A percentile compares a stretch with the other conserved stretches of the same genome.
Evolutionary conservation across 2,113 vertebrate genomes (phyloP).

Genomic region (Nasalis larvatus): DNA sequence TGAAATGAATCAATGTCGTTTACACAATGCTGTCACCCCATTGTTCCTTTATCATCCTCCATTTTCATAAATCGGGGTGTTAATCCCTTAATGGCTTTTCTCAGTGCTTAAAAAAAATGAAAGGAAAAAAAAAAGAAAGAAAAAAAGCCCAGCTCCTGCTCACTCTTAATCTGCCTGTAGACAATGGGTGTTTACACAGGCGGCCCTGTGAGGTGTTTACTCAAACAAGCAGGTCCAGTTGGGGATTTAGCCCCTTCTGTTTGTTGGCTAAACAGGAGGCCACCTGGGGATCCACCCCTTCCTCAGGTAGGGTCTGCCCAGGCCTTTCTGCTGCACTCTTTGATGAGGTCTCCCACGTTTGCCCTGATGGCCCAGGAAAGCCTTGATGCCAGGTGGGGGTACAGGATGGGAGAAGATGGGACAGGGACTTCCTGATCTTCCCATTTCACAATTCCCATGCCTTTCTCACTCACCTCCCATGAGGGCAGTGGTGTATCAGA

Average conservation of each 20-base stretch:
- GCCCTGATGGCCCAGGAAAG: not conserved
- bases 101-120: conserved; percentile 85
- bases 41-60: conserved; percentile 94
- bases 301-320: not conserved
- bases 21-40: conserved; percentile 90
- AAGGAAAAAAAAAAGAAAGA: conserved; percentile 82
- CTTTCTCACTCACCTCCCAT: not conserved
- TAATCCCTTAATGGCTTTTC: conserved; percentile 92
- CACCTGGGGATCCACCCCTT: conserved; percentile 46
- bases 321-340: conserved; percentile 52
- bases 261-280: conserved; percentile 83
- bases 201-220: conserved; percentile 77
- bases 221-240: conserved; percentile 78
- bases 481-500: not conserved
- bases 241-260: conserved; percentile 81
- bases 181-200: conserved; percentile 85
- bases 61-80: conserved; percentile 98
- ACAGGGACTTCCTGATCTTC: not conserved
- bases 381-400: not conserved
- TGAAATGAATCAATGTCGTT: conserved; percentile 92
- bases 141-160: conserved; percentile 68
- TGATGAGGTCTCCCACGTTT: not conserved
- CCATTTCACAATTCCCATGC: fast-evolving
- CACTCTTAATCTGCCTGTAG: conserved; percentile 65
- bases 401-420: not conserved